These are phyloP conservation scores for Tadarida brasiliensis DNA, from an alignment of 2,797 vertebrate species.

Conservation along the genomic window DNA sequence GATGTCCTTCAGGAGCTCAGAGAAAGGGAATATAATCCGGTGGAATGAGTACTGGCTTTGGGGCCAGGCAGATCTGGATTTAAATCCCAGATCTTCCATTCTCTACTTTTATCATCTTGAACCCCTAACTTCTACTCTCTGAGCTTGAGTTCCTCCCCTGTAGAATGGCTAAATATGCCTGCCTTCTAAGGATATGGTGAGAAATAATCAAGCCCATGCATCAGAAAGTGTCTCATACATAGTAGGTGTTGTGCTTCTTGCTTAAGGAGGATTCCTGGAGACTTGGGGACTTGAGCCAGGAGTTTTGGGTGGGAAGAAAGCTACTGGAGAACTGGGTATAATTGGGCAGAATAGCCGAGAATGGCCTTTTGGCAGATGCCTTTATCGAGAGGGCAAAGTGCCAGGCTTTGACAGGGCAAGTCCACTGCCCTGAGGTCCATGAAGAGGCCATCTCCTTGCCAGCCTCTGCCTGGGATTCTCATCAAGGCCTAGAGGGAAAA, in stretches of 20 bases:
- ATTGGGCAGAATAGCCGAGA: conserved; percentile 35
- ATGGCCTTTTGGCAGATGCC: conserved; percentile 54
- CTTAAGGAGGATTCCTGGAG: conserved; percentile 49
- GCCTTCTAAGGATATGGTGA: not conserved
- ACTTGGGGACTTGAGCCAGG: conserved; percentile 34
- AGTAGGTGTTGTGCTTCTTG: conserved; percentile 9
- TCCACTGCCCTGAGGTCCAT: not conserved
- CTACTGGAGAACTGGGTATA: conserved; percentile 24
- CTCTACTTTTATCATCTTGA: conserved; percentile 35
- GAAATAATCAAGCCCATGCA: not conserved
- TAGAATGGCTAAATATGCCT: not conserved
- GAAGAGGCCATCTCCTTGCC: conserved; percentile 7
- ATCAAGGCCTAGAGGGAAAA: conserved; percentile 72
- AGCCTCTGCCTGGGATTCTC: conserved; percentile 82
- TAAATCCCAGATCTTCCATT: conserved; percentile 47
- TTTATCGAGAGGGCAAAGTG: conserved; percentile 32
- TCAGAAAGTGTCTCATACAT: not conserved
- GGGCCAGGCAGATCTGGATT: conserved; percentile 47
- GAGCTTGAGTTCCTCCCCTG: conserved; percentile 17
- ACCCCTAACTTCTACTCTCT: not conserved
- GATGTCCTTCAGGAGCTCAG: not conserved
- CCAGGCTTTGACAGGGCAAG: conserved; percentile 28
- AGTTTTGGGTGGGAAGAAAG: conserved; percentile 62
- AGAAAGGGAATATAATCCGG: not conserved
- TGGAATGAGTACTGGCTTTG: not conserved